Conservation (phyloP, 2,797 vertebrate genomes). For the Urosaurus nigricauda region DNA sequence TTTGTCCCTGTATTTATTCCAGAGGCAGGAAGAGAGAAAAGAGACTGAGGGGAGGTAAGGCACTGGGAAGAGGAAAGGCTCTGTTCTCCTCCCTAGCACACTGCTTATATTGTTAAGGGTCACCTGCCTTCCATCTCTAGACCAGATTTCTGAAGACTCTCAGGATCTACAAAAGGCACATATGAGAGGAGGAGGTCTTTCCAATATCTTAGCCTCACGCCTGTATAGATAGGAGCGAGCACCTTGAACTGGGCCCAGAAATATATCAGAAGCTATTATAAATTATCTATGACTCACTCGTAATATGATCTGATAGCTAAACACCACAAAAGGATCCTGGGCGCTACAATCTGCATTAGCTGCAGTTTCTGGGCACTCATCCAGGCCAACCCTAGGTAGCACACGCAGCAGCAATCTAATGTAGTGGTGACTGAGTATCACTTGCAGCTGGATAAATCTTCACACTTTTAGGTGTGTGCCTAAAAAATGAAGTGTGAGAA, state of each 20-base stretch:
- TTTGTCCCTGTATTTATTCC: background rate
- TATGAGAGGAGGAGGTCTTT: background rate
- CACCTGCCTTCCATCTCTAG: background rate
- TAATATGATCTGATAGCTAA: background rate
- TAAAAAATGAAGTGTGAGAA: background rate
- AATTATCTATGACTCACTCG: background rate
- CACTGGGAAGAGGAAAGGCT: background rate
- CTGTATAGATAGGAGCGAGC: background rate
- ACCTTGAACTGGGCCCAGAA: background rate
- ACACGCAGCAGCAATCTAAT: background rate
- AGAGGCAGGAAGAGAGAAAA: background rate
- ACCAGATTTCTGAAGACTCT: background rate
- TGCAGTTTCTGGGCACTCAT: background rate
- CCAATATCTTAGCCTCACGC: background rate
- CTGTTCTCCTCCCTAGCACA: no score
- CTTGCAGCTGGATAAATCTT: background rate
- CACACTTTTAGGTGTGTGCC: background rate
- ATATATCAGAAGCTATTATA: background rate
- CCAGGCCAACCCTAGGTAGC: background rate
- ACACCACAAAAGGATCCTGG: background rate
- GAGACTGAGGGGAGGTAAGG: background rate
- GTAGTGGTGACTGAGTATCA: background rate
- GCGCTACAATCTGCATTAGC: background rate
- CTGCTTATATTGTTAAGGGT: background rate
- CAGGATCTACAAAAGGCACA: background rate